Conservation (phyloP, 2,888 invertebrate genomes). For the Rotaria sp. region DNA sequence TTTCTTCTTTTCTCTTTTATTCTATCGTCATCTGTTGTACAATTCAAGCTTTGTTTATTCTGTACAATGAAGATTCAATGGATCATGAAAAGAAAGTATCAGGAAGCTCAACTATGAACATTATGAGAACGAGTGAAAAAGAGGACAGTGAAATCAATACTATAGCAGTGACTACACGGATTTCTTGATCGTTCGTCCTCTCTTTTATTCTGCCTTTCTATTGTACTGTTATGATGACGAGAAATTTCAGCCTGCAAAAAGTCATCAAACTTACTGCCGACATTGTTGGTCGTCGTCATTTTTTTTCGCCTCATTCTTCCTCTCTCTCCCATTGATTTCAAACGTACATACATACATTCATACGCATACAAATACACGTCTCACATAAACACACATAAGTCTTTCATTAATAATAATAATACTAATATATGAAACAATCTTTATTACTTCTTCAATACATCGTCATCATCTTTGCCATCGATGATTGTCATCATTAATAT, state of each 20-base stretch:
- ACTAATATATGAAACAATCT: not conserved
- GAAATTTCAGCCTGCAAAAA: not conserved
- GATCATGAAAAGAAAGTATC: not conserved
- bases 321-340: not conserved
- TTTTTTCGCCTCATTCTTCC: not conserved
- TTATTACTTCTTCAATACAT: not conserved
- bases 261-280: not conserved
- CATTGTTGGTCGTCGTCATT: not conserved
- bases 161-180: not conserved
- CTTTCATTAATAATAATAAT: not conserved
- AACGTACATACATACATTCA: not conserved
- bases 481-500: not conserved
- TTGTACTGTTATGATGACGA: not conserved
- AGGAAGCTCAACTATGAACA: not conserved
- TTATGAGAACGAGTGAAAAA: not conserved
- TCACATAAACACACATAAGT: not conserved
- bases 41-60: not conserved
- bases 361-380: not conserved
- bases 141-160: not conserved
- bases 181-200: not conserved
- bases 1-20: not conserved
- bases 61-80: not conserved
- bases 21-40: not conserved
- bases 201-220: not conserved
- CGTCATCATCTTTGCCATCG: not conserved